phyloP scores from a whole-genome alignment of 2,113 vertebrate species.

The Melanostigma gelatinosum region DNA sequence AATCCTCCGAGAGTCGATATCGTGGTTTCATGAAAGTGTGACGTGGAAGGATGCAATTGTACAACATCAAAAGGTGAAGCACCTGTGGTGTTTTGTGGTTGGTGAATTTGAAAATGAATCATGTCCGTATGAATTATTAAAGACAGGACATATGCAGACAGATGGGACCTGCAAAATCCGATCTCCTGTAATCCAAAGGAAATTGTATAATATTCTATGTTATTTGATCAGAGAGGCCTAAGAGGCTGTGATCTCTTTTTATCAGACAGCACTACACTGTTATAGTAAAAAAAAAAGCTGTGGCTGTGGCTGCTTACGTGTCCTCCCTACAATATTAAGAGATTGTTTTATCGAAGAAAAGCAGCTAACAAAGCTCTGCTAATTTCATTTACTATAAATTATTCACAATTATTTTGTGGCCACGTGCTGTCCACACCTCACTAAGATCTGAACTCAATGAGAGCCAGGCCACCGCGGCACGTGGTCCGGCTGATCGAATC shows the following conservation, averaged over 20 bases:
- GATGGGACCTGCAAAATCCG: not conserved
- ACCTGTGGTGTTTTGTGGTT: constrained; percentile 3
- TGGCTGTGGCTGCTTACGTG: no score
- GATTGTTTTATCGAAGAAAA: not conserved
- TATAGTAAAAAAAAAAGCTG: no score
- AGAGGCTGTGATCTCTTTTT: not conserved
- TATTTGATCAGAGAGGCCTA: not conserved
- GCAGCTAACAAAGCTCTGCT: not conserved
- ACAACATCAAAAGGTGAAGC: constrained; percentile 23
- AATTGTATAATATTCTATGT: not conserved
- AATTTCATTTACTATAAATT: not conserved
- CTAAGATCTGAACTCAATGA: not conserved
- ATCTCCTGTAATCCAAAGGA: not conserved
- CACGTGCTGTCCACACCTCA: not conserved
- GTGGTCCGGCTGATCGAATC: not conserved
- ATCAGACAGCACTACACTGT: no score
- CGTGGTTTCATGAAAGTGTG: constrained; percentile 19
- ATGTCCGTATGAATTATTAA: constrained; percentile 47
- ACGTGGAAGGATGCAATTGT: constrained; percentile 17
- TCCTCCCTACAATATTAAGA: not conserved
- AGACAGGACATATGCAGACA: not conserved
- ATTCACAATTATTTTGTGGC: not conserved
- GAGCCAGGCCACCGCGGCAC: not conserved
- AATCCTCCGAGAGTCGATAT: constrained; percentile 51
- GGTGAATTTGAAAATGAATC: constrained; percentile 26